Conservation (phyloP, 2,888 invertebrate species). For the Euplexia lucipara region DNA sequence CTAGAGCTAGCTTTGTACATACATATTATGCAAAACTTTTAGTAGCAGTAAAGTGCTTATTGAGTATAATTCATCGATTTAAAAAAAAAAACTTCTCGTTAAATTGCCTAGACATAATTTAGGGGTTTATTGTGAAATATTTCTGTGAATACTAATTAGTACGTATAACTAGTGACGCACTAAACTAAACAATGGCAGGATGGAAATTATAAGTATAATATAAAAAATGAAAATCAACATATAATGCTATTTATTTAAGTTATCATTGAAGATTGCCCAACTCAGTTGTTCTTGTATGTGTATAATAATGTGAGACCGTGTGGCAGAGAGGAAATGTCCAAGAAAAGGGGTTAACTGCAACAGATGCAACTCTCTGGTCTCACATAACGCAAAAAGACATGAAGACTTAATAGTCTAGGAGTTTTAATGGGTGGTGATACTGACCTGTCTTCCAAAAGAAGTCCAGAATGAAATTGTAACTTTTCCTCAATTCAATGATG, state of each 20-base stretch:
- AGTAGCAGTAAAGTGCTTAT: conserved; percentile 74
- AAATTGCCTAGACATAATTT: conserved; percentile 72
- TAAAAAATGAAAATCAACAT: conserved; percentile 42
- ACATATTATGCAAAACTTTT: conserved; percentile 72
- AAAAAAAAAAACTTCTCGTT: conserved; percentile 68
- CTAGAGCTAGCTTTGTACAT: conserved; percentile 79
- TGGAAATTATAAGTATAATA: conserved; percentile 50
- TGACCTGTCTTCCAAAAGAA: conserved; percentile 69
- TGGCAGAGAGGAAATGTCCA: conserved; percentile 11
- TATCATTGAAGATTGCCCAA: conserved; percentile 42
- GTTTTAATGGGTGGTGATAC: conserved; percentile 45
- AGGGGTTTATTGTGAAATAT: conserved; percentile 69
- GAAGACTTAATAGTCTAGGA: conserved; percentile 42
- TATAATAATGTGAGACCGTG: conserved; percentile 34
- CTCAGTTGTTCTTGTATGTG: conserved; percentile 23
- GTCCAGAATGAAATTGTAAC: conserved; percentile 50
- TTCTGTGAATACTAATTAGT: conserved; percentile 71
- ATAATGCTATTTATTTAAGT: conserved; percentile 60
- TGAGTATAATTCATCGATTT: conserved; percentile 69
- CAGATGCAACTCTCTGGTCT: conserved; percentile 15
- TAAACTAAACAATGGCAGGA: conserved; percentile 49
- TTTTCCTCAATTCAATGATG: conserved; percentile 67
- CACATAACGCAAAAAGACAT: conserved; percentile 29
- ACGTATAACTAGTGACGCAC: conserved; percentile 57
- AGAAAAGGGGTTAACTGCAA: conserved; percentile 6